Conservation (phyloP, 2,113 vertebrate genomes). For the Myocastor coypus region DNA sequence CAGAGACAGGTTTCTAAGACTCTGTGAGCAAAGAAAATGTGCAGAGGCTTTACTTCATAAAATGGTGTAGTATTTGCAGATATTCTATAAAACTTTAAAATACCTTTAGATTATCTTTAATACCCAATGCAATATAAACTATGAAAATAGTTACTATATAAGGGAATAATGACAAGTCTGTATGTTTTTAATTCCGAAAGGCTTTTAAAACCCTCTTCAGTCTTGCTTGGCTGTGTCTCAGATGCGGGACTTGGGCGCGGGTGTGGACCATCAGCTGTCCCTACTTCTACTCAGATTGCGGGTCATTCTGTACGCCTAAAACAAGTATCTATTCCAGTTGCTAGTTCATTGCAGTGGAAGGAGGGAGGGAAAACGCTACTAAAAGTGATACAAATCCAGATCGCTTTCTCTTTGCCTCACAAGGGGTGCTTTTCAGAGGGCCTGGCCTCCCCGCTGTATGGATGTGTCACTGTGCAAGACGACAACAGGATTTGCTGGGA, state of each 20-base stretch:
- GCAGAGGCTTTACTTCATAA: neutral
- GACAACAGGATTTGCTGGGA: conserved; percentile 92
- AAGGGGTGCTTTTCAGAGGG: conserved; percentile 68
- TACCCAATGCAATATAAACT: neutral
- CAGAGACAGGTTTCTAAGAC: neutral
- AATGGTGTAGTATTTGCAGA: neutral
- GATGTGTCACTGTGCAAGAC: conserved; percentile 86
- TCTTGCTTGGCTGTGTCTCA: neutral
- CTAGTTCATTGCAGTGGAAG: neutral
- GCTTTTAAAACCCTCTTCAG: neutral
- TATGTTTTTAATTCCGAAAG: neutral
- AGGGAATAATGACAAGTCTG: neutral
- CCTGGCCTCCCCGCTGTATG: conserved; percentile 62
- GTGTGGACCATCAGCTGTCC: neutral
- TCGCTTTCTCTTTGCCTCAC: conserved; percentile 57
- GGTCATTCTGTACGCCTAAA: neutral
- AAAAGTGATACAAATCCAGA: neutral
- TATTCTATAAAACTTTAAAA: neutral
- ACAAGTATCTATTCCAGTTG: neutral
- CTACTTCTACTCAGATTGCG: neutral
- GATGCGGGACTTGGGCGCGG: neutral
- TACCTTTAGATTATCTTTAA: neutral
- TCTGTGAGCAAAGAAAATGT: neutral
- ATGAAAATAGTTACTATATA: neutral
- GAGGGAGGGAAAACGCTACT: neutral